Percentiles rank a stretch among this genome's conserved stretches.
Conservation (phyloP, 2,888 invertebrate species). For the Hirtodrosophila histrioides region DNA sequence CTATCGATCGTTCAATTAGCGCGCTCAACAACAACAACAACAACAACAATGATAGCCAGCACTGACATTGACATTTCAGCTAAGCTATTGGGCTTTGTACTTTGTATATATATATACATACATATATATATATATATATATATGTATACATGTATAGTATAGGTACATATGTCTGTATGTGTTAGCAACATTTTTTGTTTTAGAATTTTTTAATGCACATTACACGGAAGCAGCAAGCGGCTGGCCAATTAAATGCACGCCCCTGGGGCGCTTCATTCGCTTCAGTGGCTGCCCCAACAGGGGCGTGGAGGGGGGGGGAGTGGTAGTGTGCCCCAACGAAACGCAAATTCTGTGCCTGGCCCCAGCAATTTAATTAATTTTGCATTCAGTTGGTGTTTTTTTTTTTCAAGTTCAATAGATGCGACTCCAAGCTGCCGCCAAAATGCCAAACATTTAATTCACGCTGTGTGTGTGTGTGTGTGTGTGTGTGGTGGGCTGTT, state of each 20-base stretch:
- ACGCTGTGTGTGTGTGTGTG: neutral
- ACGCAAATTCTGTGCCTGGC: constrained; percentile 23
- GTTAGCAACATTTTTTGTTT: constrained; percentile 19
- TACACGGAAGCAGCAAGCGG: constrained; percentile 53
- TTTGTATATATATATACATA: too few species aligned
- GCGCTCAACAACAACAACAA: constrained; percentile 44
- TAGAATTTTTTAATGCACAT: constrained; percentile 50
- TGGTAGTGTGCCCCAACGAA: neutral
- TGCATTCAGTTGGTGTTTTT: constrained; percentile 25
- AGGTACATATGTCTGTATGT: constrained; percentile 4
- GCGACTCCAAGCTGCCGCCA: constrained; percentile 27
- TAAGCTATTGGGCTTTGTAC: constrained; percentile 48
- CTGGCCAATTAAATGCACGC: constrained; percentile 58
- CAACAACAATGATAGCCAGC: constrained; percentile 28
- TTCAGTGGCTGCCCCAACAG: constrained; percentile 28
- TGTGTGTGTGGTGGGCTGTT: neutral
- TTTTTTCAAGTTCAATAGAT: constrained; percentile 39
- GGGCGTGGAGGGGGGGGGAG: neutral
- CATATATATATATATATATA: constrained; percentile 9
- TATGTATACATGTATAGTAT: constrained; percentile 8
- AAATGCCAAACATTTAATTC: constrained; percentile 24
- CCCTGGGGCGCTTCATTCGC: constrained; percentile 40
- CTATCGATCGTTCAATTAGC: constrained; percentile 76
- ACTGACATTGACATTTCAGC: constrained; percentile 75
- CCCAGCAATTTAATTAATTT: constrained; percentile 53